Evolutionary conservation across 2,113 vertebrate species (phyloP).

Genomic region (Willisornis vidua): DNA sequence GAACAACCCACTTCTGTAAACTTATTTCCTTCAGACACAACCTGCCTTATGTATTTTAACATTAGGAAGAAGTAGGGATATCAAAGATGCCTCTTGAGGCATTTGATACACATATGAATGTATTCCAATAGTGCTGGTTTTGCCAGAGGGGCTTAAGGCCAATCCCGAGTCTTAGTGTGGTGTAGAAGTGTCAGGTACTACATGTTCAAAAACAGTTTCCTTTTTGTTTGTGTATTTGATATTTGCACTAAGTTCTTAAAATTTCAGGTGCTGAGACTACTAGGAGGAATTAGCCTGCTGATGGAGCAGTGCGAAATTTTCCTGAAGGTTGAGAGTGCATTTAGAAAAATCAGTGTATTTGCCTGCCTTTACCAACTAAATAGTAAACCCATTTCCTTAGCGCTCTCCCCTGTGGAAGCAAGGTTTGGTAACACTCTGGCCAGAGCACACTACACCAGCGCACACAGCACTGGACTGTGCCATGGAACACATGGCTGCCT

Average conservation of each 20-base stretch:
- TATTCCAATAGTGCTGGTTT: constrained; percentile 37
- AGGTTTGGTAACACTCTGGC: fast-evolving
- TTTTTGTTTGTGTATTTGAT: constrained; percentile 20
- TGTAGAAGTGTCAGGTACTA: background rate
- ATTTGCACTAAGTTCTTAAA: constrained; percentile 72
- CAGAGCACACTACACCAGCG: background rate
- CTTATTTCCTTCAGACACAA: constrained; percentile 36
- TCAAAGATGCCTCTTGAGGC: background rate
- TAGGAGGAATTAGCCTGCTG: background rate
- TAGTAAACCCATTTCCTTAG: background rate
- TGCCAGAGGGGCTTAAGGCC: constrained; percentile 16
- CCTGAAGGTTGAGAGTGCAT: background rate
- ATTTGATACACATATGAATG: constrained; percentile 22
- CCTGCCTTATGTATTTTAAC: constrained; percentile 65
- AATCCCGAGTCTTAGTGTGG: background rate
- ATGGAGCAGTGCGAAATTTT: background rate
- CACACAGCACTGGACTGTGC: background rate
- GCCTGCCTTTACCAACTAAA: background rate
- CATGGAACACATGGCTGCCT: background rate
- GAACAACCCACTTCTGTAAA: constrained; percentile 48
- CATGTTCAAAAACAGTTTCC: background rate
- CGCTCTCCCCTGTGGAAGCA: background rate
- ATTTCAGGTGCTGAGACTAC: constrained; percentile 48
- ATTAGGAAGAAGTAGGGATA: background rate
- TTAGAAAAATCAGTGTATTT: background rate